These are phyloP conservation scores for Theodoxus fluviatilis DNA, from an alignment of 2,888 invertebrate genomes.

Conservation along the genomic window DNA sequence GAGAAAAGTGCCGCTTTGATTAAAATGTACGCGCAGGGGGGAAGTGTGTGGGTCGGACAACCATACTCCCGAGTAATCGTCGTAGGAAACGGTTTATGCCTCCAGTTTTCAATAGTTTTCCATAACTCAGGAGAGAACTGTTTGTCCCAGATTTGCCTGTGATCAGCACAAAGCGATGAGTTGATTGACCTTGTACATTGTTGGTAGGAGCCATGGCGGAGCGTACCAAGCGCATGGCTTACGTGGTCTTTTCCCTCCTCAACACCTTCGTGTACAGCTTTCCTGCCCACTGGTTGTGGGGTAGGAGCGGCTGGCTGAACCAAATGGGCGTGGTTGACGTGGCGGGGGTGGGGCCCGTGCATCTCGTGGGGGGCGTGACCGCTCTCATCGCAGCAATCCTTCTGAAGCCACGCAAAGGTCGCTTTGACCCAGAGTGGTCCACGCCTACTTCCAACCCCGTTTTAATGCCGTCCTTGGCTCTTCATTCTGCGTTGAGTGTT, in stretches of 20 bases:
- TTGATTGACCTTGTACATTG: too few species aligned
- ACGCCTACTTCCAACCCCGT: slow-evolving; percentile 30
- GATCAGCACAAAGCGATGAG: too few species aligned
- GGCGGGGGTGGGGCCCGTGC: slow-evolving; percentile 69
- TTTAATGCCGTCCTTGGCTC: too few species aligned
- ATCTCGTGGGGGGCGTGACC: slow-evolving; percentile 52
- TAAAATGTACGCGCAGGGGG: too few species aligned
- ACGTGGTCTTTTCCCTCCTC: slow-evolving; percentile 46
- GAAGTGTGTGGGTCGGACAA: too few species aligned
- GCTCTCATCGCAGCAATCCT: slow-evolving; percentile 52
- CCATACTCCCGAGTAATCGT: too few species aligned
- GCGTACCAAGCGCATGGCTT: slow-evolving; percentile 47
- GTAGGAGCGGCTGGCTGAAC: slow-evolving; percentile 74
- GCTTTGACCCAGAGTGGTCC: slow-evolving; percentile 32
- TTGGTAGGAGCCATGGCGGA: slow-evolving; percentile 50
- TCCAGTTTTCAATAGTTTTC: too few species aligned
- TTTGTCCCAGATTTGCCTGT: too few species aligned
- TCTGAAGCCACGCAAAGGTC: slow-evolving; percentile 45
- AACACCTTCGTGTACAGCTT: slow-evolving; percentile 52
- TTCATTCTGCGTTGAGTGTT: too few species aligned
- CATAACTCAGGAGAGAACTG: too few species aligned
- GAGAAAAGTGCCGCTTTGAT: too few species aligned
- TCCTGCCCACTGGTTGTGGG: slow-evolving; percentile 64
- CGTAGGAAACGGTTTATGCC: too few species aligned
- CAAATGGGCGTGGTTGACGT: slow-evolving; percentile 87